Base-by-base conservation (phyloP, 2,113 vertebrate genomes). In the Syrrhaptes paradoxus region DNA sequence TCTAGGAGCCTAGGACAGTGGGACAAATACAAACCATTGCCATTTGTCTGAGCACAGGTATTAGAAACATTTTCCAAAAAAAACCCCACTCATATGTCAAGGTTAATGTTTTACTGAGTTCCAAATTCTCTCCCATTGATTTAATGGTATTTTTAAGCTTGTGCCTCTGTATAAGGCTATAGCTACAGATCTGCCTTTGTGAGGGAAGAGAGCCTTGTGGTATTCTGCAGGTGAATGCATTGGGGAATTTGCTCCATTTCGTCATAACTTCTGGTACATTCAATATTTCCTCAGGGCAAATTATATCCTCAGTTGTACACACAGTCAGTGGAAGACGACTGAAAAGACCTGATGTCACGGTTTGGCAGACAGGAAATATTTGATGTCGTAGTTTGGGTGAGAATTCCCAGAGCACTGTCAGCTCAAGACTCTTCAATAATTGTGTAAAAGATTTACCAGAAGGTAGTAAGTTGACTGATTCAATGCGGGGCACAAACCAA, bases 1-100 rank as follows among this genome's bases (percentile, higher is more conserved):
- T 92, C 94, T 90, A 94, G 95, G 79, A 94, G 74, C 46, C 74
- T 92, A 91, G 73, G 49, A 75, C 59, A 85, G n/a, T 41, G 54
- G 66, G 85, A 34, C 45, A 66, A 87, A 58, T 48, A 49, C 68
- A 72, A 83, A 88, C 70, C 38, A n/a, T 90, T 75, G 76, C 32
- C 67, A 63, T 76, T 87, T 77, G 54, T 20, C 90, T 72, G 36
- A 61, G 25, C 31, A 83, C 63, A 86, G 46, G 73, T 46, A 75
- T 67, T 68, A 88, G 57, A 94, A 84, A 36, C 17, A n/a, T 67
- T 85, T 82, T 63, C 32, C 59, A 31, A 7, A 52, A 7, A 52
- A 41, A 81, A 31, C 12, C 32, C 10, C 46, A 32, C 26, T 90
- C n/a, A 21, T 74, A 25, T 48, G 38, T 82, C 34, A 67, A 25